Percentiles rank a stretch among this genome's conserved stretches.
Conservation (phyloP, 2,888 invertebrate genomes). For the Spatulosminthurus flaviceps region DNA sequence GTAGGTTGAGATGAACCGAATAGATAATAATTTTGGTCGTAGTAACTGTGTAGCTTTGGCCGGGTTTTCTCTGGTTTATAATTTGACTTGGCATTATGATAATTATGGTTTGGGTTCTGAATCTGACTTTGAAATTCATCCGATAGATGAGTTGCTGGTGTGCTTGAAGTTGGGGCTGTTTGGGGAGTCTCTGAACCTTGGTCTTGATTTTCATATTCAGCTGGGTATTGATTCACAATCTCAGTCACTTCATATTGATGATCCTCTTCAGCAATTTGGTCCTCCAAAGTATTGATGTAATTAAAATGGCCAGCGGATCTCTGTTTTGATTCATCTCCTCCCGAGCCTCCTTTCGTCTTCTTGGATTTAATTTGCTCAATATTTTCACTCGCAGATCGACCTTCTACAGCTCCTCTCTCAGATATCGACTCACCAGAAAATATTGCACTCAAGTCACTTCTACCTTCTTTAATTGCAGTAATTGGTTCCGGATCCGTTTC, state of each 20-base stretch:
- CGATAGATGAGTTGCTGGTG: too few relatives aligned
- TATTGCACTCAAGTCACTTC: slow-evolving; percentile 16
- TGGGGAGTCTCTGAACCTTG: neutral
- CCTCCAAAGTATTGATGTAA: slow-evolving; percentile 10
- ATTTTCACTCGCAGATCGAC: neutral
- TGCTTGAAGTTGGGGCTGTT: neutral
- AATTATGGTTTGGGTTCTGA: slow-evolving; percentile 28
- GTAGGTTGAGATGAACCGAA: neutral
- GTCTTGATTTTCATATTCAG: slow-evolving; percentile 3
- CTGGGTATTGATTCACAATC: slow-evolving; percentile 20
- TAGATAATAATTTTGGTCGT: slow-evolving; percentile 55
- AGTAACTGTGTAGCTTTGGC: slow-evolving; percentile 55
- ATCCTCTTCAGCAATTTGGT: slow-evolving; percentile 46
- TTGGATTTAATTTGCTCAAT: neutral
- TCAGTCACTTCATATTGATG: slow-evolving; percentile 39
- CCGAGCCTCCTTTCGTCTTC: slow-evolving; percentile 2
- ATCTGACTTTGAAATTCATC: slow-evolving; percentile 24
- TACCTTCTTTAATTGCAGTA: neutral
- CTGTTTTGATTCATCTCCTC: slow-evolving; percentile 29
- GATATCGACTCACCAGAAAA: neutral
- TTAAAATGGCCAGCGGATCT: slow-evolving; percentile 19
- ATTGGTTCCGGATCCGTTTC: neutral
- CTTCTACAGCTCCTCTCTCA: neutral
- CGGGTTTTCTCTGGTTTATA: slow-evolving; percentile 40
- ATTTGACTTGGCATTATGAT: neutral